Base-by-base conservation (phyloP, 2,113 vertebrate genomes). In the Chaetura pelagica region DNA sequence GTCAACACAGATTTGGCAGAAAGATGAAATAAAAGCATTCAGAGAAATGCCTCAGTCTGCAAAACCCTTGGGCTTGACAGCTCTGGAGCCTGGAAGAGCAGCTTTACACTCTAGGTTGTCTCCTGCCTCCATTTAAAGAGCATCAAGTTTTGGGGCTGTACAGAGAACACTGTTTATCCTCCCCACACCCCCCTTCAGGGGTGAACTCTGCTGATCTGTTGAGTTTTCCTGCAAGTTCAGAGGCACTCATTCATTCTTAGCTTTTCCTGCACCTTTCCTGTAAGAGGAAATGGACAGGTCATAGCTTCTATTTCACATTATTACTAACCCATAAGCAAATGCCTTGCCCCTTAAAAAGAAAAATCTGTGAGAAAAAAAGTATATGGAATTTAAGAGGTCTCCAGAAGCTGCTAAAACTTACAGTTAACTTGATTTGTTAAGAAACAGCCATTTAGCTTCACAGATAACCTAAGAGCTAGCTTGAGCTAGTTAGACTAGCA, bases 1-100 rank as follows among this genome's bases (percentile, higher is more conserved):
- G 92, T 93, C 91, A 95, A 83, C 80, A 93, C 77, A 68, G 40
- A 92, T 81, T 92, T 90, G 80, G 76, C 76, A 92, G 76, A 87
- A 96, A 87, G 76, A 75, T 61, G 48, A 93, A 96, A 94, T 81
- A 82, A 14, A 93, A 92, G 55, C 52, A 74, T 73, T 86, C 57
- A 59, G 61, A 91, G 38, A 93, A 91, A 87, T 40, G 76, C 55
- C 64, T 84, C 93, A 40, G 80, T 44, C 69, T 74, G 76, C 82
- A 94, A 72, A 88, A 92, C 48, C 69, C 79, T 75, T 20, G 23
- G 69, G 76, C 52, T 57, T 90, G 48, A 92, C 80, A 92, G 76
- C 18, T 61, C 64, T 75, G 68, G 34, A 91, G 84, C 71, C 52
- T 40, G 42, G 59, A 79, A 74, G 51, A 34, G 14, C 49, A 85